A percentile compares a stretch with the other conserved stretches of the same genome.
Conservation (phyloP, 1,140 invertebrate species). For the Brachionus plicatilis region DNA sequence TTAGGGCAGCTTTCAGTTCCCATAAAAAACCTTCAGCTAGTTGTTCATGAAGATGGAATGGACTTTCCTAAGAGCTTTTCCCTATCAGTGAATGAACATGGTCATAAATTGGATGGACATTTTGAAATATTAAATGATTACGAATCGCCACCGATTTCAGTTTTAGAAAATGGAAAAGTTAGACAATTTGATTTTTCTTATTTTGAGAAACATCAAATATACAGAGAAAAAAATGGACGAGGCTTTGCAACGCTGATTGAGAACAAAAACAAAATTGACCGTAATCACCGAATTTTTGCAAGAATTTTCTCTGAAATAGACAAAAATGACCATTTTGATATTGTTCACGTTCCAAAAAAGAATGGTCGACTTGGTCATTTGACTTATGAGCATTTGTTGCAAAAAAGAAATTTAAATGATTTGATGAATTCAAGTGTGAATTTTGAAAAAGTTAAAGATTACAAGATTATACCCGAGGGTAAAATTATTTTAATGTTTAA, state of each 20-base stretch:
- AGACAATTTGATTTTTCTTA: not conserved
- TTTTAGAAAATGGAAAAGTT: not conserved
- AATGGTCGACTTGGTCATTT: not conserved
- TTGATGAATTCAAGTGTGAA: not conserved
- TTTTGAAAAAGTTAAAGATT: not conserved
- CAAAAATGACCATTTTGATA: not conserved
- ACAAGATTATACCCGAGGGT: not conserved
- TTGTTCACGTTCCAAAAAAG: not conserved
- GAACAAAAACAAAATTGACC: not conserved
- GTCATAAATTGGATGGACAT: not conserved
- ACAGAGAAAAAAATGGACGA: not conserved
- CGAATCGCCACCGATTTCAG: not conserved
- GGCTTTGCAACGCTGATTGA: not conserved
- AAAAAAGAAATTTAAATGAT: not conserved
- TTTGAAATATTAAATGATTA: not conserved
- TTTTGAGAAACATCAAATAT: not conserved
- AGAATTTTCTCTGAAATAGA: not conserved
- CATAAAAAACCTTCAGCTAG: not conserved
- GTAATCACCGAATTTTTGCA: not conserved
- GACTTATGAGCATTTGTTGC: not conserved
- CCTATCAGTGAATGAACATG: not conserved
- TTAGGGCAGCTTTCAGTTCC: not conserved
- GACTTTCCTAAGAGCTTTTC: not conserved
- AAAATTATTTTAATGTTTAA: not conserved
- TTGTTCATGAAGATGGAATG: not conserved